Conservation (phyloP, 2,888 invertebrate genomes). For the Brachycybe producta region DNA sequence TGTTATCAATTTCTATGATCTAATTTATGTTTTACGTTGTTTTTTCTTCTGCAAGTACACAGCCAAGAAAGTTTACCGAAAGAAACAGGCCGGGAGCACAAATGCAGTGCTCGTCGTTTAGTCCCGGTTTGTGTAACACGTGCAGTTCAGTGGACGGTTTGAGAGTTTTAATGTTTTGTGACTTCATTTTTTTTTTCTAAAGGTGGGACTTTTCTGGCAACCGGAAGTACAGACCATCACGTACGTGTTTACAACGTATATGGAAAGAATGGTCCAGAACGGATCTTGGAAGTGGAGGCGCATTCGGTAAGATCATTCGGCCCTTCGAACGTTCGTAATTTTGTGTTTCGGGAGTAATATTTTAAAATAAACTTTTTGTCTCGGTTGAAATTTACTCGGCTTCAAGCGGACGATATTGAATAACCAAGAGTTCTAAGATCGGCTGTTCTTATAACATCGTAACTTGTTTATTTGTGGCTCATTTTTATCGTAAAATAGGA, state of each 20-base stretch:
- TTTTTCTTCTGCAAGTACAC: slow-evolving; percentile 45
- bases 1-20: slow-evolving; percentile 18
- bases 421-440: neutral
- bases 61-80: slow-evolving; percentile 83
- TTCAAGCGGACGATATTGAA: neutral
- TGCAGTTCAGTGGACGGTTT: slow-evolving; percentile 19
- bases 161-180: slow-evolving; percentile 22
- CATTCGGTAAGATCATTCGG: slow-evolving; percentile 42
- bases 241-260: slow-evolving; percentile 75
- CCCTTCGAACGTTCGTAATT: neutral
- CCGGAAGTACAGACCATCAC: slow-evolving; percentile 88
- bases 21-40: neutral
- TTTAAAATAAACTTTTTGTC: neutral
- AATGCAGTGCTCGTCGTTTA: slow-evolving; percentile 87
- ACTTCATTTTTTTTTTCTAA: too few relatives aligned
- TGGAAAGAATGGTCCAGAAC: slow-evolving; percentile 60
- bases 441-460: too few relatives aligned
- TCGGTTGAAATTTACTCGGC: too few relatives aligned
- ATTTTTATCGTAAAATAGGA: slow-evolving; percentile 41
- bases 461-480: neutral
- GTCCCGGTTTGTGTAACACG: too few relatives aligned
- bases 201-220: slow-evolving; percentile 80
- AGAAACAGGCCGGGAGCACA: slow-evolving; percentile 85
- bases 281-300: slow-evolving; percentile 60
- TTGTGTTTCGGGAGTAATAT: neutral